Percentiles rank a stretch among this genome's conserved stretches.
phyloP scores from a whole-genome alignment of 2,888 invertebrate species.

The Eupithecia centaureata region DNA sequence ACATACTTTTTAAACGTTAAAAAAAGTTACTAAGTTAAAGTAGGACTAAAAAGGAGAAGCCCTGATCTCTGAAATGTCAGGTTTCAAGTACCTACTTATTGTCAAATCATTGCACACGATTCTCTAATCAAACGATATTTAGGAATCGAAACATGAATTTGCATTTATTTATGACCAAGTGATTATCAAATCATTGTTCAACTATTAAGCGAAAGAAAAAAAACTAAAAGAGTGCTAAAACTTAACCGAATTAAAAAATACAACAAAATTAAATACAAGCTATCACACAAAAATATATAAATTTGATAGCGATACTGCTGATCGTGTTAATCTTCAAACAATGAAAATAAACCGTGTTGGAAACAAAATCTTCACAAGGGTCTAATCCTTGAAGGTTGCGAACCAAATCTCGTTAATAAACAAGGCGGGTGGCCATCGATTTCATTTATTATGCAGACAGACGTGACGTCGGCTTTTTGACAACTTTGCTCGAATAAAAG shows the following conservation, averaged over 20 bases:
- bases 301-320: not conserved
- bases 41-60: no score
- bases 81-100: not conserved
- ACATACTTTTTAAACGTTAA: no score
- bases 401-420: conserved; percentile 47
- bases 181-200: not conserved
- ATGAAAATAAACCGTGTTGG: conserved; percentile 37
- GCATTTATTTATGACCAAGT: not conserved
- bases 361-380: conserved; percentile 53
- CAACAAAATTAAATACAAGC: not conserved
- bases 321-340: conserved; percentile 1
- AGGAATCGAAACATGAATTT: not conserved
- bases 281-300: not conserved
- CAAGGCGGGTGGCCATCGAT: conserved; percentile 56
- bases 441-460: conserved; percentile 65
- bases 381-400: conserved; percentile 25
- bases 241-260: not conserved
- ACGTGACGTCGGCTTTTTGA: conserved; percentile 35
- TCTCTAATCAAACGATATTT: not conserved
- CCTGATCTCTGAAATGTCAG: not conserved
- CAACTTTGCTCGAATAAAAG: conserved; percentile 10
- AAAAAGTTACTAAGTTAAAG: no score
- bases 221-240: no score
- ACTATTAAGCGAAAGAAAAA: not conserved
- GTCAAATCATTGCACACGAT: not conserved